Base-by-base conservation (phyloP, 2,113 vertebrate genomes). In the Xiphophorus couchianus region DNA sequence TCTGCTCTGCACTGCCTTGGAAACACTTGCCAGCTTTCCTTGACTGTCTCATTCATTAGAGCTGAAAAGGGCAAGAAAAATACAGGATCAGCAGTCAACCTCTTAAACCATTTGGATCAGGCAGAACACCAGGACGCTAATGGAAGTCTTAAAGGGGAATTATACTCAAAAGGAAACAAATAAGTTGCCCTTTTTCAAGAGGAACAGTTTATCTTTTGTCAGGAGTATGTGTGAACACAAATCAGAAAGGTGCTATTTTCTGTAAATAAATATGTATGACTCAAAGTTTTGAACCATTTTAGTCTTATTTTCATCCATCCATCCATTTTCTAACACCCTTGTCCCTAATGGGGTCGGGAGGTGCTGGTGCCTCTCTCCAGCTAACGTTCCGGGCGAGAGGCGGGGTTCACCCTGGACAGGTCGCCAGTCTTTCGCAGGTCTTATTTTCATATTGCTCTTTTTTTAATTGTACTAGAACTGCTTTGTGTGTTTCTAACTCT, bases 11-110 rank as follows among this genome's bases (percentile, higher is more conserved):
- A 1, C 71, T 75, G 73, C 73, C 70, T 61, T 74, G 54, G 72
- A 76, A 48, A 30, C 73, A 64, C 33, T 74, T 91, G 86, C 82
- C 91, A 86, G 76, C 35, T 85, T 74, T 37, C 51, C 64, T 86
- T 77, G 60, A 73, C 72, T 42, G 1, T 70, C 73, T 86, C 72
- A 33, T 86, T 82, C 82, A 88, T 89, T 88, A 84, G 65, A 80
- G 44, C 74, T 44, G 63, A 64, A 82, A 73, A 81, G 64, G 33
- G 33, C 1, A 3, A 13, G 28, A 63, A 25, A 83, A 82, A 76
- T 61, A 78, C 39, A 62, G 10, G 12, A 66, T 90, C 89, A 88
- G 86, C 87, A 83, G 54, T 87, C 68, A 66, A 68, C 29, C 74
- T 78, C 82, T 77, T 30, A 31, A 58, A 70, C 62, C 60, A 62